Evolutionary conservation across 2,113 vertebrate species (phyloP).

Genomic region (Forbesichthys agassizii): DNA sequence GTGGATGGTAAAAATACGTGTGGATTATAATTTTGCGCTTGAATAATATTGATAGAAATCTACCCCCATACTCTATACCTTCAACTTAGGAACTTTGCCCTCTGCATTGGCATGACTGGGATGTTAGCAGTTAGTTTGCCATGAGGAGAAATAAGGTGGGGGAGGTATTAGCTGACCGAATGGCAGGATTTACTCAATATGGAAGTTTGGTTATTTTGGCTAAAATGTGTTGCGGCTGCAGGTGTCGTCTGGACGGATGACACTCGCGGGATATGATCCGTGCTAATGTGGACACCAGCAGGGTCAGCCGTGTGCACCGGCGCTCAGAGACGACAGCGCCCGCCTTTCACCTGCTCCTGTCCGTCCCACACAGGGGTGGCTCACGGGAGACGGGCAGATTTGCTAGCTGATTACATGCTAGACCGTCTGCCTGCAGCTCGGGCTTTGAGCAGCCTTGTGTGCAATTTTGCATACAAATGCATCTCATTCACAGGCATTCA

Average conservation of each 20-base stretch:
- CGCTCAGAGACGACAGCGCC: conserved; percentile 62
- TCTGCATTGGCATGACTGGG: not conserved
- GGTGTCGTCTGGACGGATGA: conserved; percentile 44
- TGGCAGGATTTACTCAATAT: conserved; percentile 31
- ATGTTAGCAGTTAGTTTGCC: conserved; percentile 27
- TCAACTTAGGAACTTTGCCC: no score
- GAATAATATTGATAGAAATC: no score
- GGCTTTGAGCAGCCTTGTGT: conserved; percentile 35
- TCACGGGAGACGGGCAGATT: conserved; percentile 50
- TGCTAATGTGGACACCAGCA: conserved; percentile 61
- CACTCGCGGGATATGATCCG: conserved; percentile 57
- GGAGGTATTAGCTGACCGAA: conserved; percentile 39
- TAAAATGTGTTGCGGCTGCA: conserved; percentile 34
- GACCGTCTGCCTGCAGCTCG: conserved; percentile 49
- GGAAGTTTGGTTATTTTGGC: conserved; percentile 48
- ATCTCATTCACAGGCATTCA: conserved; percentile 49
- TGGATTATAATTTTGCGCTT: no score
- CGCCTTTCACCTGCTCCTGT: conserved; percentile 34
- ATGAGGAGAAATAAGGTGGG: conserved; percentile 19
- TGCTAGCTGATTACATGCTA: conserved; percentile 62
- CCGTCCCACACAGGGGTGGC: conserved; percentile 14
- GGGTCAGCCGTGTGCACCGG: conserved; percentile 66
- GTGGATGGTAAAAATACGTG: no score
- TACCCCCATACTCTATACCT: no score
- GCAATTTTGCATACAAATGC: conserved; percentile 66